phyloP scores from a whole-genome alignment of 2,113 vertebrate species.

The Todiramphus saurophagus region DNA sequence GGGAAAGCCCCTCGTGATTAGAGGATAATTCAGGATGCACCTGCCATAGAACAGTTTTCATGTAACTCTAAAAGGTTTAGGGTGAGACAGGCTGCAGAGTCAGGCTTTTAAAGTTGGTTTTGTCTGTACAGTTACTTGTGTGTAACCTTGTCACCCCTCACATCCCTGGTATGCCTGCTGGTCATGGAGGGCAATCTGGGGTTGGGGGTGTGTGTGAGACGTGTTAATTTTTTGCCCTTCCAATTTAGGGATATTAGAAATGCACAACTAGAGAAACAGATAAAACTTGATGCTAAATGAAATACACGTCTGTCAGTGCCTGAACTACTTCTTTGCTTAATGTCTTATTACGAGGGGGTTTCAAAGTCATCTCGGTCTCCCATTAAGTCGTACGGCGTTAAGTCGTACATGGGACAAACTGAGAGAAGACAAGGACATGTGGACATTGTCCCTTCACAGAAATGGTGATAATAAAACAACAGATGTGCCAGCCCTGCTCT shows the following conservation, averaged over 20 bases:
- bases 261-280: background rate
- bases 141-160: accelerated
- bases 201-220: accelerated
- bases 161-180: accelerated
- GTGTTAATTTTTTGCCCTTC: accelerated
- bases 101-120: background rate
- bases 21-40: background rate
- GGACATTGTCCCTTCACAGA: accelerated
- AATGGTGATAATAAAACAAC: background rate
- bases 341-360: background rate
- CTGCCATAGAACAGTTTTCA: background rate
- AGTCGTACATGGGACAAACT: background rate
- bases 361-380: background rate
- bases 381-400: background rate
- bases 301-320: background rate
- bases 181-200: accelerated
- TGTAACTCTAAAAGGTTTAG: background rate
- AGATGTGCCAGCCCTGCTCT: too few species aligned
- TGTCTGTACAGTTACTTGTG: background rate
- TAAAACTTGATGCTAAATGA: background rate
- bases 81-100: background rate
- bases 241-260: background rate
- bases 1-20: background rate
- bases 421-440: background rate
- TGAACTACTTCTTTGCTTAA: background rate